Base-by-base conservation (phyloP, 2,113 vertebrate genomes). In the Syngnathus floridae region DNA sequence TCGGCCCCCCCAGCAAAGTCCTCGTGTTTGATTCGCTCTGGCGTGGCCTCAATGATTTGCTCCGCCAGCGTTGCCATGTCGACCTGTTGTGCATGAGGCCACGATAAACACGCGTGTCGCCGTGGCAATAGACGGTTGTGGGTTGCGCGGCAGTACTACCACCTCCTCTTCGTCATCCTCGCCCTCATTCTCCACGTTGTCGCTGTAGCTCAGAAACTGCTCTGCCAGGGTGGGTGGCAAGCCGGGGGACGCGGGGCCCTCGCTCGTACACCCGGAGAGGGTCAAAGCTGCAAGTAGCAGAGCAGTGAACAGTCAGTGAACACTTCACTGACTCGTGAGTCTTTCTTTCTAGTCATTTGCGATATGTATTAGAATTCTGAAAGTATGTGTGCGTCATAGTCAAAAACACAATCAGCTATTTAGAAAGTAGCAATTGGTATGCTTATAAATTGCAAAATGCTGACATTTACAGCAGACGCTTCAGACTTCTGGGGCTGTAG, bases 21-120 rank as follows among this genome's bases (percentile, higher is more conserved):
- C 58, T 96, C 93, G 74, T 86, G 91, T 79, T 96, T 96, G 82
- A 95, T 96, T 69, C 92, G 88, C 37, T 95, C 94, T 0, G 94
- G 94, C 0, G 94, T 95, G n/a, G 93, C 94, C 76, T 96, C 93
- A 0, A 96, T 92, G 82, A 96, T 95, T 74, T 96, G 93, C 81
- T 93, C 93, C 5, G 94, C 94, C 69, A 96, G 87, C 0, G 92
- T 91, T 19, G 93, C 90, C 92, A 96, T 93, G 85, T 96, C 94
- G 51, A 95, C 94, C 94, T 96, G 82, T 21, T 0, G 40, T 62
- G 55, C 66, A 49, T 62, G 69, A 52, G 45, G 17, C 22, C 21
- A 26, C 9, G 10, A 38, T 7, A 38, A 38, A 51, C 5, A 58
- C 17, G 6, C 62, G 48, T 37, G 35, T 45, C 14, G 46, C 45